Evolutionary conservation across 2,797 vertebrate genomes (phyloP).

Genomic region (Enteromius radiatus): DNA sequence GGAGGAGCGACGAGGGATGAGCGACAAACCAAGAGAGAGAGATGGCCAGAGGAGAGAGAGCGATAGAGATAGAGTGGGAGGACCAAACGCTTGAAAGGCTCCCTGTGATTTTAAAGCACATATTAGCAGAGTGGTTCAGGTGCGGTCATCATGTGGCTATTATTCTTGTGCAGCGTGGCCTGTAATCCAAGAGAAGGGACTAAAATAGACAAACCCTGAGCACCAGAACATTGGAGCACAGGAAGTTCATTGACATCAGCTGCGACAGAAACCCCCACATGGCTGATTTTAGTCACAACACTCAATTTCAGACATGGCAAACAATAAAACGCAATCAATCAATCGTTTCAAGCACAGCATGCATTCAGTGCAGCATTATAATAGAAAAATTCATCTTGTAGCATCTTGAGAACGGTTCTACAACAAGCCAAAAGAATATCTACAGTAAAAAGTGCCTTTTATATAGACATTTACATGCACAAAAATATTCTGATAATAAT

Average conservation of each 20-base stretch:
- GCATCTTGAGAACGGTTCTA: background rate
- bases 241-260: constrained; percentile 34
- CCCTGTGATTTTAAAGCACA: constrained; percentile 48
- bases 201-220: constrained; percentile 56
- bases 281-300: constrained; percentile 20
- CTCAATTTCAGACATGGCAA: background rate
- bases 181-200: constrained; percentile 45
- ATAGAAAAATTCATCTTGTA: background rate
- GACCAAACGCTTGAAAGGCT: constrained; percentile 48
- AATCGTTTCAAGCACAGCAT: background rate
- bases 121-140: constrained; percentile 55
- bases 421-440: background rate
- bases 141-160: constrained; percentile 52
- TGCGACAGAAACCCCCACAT: constrained; percentile 21
- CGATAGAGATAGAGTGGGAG: constrained; percentile 46
- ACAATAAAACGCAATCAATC: background rate
- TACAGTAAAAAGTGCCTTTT: background rate
- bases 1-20: constrained; percentile 16
- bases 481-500: background rate
- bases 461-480: background rate
- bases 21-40: constrained; percentile 6
- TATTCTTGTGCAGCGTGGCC: constrained; percentile 57
- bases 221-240: constrained; percentile 41
- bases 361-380: background rate
- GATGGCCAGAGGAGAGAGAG: constrained; percentile 27